Base-by-base conservation (phyloP, 1,140 invertebrate genomes). In the Achroia grisella region DNA sequence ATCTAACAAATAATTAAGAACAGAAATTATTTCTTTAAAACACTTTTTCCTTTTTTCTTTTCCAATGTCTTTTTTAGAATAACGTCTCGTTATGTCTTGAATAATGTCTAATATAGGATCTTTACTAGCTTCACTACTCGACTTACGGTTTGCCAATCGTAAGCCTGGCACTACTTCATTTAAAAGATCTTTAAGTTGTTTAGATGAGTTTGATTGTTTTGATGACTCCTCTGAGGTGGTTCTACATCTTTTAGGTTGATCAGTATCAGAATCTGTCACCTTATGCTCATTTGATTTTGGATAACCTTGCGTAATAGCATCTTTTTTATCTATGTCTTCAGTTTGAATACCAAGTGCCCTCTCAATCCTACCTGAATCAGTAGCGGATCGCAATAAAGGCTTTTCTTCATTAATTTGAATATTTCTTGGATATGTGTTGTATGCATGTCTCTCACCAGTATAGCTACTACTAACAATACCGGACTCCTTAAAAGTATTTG, bases 1-100 rank as follows among this genome's bases (percentile, higher is more conserved):
- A 44, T 82, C 76, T 33, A 84, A 52, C 12, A 84, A 56, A 54
- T 82, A 82, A 42, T 72, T 80, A 10, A 84, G 50, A 44, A 79
- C 57, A 17, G 59, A 64, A 17, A 84, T 63, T 12, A 84, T 77
- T 53, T 84, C 80, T 37, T 72, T 71, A 32, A 75, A 82, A 50
- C 75, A 79, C 55, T 82, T 84, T 39, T 82, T 84, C 11, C 66
- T 62, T 51, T 69, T 79, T 10, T 39, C 55, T 29, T 73, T 75
- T 35, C 69, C 62, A 13, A 66, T 43, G 33, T 72, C 69, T 30
- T 62, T 67, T 59, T 84, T 84, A 4, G 72, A 69, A 57, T 82
- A 84, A 1, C 72, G 68, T 39, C 62, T 73, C 13, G 74, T 84
- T 39, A 84, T 80, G 33, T 74, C 66, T 55, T 74, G 56, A 39